phyloP scores from a whole-genome alignment of 2,797 vertebrate genomes.

The Rhabdomys pumilio region DNA sequence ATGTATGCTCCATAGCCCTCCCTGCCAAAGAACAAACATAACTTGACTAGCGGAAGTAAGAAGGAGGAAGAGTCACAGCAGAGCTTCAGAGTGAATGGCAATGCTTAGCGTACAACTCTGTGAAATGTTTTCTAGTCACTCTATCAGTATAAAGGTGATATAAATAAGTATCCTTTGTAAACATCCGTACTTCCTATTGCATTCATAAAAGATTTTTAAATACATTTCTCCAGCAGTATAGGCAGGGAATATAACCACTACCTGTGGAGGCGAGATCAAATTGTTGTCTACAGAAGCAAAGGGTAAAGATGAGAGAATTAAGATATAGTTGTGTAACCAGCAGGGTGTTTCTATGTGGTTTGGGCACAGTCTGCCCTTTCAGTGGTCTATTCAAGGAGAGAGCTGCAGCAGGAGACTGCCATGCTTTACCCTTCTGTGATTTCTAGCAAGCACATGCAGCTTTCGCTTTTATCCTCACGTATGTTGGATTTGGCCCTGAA shows the following conservation, averaged over 20 bases:
- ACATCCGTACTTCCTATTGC: slow-evolving; percentile 80
- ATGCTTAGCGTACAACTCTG: slow-evolving; percentile 78
- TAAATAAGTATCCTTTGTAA: slow-evolving; percentile 84
- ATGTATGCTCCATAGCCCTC: slow-evolving; percentile 64
- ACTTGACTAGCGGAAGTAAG: slow-evolving; percentile 72
- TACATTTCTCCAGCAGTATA: slow-evolving; percentile 69
- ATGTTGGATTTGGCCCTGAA: not conserved
- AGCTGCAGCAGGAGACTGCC: not conserved
- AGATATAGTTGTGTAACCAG: slow-evolving; percentile 36
- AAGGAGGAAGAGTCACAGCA: slow-evolving; percentile 77
- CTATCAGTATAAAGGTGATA: slow-evolving; percentile 84
- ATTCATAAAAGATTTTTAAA: slow-evolving; percentile 81
- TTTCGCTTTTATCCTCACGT: not conserved
- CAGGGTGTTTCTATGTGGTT: not conserved
- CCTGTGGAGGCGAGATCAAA: slow-evolving; percentile 54
- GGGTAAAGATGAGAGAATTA: slow-evolving; percentile 65
- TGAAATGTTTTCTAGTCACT: slow-evolving; percentile 79
- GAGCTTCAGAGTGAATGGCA: slow-evolving; percentile 82
- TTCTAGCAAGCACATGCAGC: not conserved
- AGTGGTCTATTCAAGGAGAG: slow-evolving; percentile 35
- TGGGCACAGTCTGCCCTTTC: slow-evolving; percentile 12
- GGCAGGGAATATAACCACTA: slow-evolving; percentile 65
- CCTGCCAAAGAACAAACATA: slow-evolving; percentile 50
- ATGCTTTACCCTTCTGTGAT: not conserved
- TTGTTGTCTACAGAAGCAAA: slow-evolving; percentile 63